Conservation (phyloP, 2,888 invertebrate genomes). For the Tridacna crocea region DNA sequence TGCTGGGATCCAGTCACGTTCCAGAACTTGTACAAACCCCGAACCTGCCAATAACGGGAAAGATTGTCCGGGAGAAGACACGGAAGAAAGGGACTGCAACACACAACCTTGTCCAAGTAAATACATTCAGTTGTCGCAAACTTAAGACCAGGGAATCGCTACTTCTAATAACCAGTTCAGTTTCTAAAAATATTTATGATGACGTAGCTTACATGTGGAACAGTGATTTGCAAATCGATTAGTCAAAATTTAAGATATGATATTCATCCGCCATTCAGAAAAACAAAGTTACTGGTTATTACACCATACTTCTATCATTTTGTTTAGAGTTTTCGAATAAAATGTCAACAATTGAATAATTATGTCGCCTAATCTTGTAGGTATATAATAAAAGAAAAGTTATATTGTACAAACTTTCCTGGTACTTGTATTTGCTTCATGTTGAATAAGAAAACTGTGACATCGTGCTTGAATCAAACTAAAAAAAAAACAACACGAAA, state of each 20-base stretch:
- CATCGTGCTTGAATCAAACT: too few relatives aligned
- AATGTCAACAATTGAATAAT: too few relatives aligned
- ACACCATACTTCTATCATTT: too few relatives aligned
- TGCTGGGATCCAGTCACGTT: conserved; percentile 15
- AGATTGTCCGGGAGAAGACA: conserved; percentile 17
- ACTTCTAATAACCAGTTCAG: not conserved
- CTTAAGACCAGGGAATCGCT: not conserved
- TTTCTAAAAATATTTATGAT: not conserved
- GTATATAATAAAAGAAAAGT: too few relatives aligned
- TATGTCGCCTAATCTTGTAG: too few relatives aligned
- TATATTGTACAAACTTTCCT: too few relatives aligned
- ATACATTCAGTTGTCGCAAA: not conserved
- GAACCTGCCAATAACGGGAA: conserved; percentile 19
- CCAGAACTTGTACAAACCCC: conserved; percentile 33
- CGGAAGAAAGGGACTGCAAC: conserved; percentile 25
- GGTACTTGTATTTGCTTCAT: not conserved
- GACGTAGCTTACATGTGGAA: not conserved
- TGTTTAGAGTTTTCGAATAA: too few relatives aligned
- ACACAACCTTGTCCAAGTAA: conserved; percentile 2
- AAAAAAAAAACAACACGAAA: too few relatives aligned
- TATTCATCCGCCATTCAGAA: not conserved
- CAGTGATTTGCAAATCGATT: not conserved
- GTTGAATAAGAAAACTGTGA: too few relatives aligned
- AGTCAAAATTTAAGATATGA: not conserved
- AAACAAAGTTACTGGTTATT: too few relatives aligned